Conservation (phyloP, 2,113 vertebrate genomes). For the Perccottus glenii region DNA sequence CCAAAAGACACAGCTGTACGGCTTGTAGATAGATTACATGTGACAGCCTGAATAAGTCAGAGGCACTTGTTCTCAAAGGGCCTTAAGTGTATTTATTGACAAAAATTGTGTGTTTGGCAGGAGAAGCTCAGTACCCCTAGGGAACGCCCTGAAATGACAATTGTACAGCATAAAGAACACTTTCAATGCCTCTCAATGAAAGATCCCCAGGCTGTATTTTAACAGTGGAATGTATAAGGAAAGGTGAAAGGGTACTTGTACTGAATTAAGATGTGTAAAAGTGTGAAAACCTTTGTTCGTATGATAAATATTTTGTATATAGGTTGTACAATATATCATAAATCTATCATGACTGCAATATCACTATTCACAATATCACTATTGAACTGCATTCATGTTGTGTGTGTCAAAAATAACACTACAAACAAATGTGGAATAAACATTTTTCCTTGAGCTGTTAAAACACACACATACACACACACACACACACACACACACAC, state of each 20-base stretch:
- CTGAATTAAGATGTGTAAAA: too few species aligned
- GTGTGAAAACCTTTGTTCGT: too few species aligned
- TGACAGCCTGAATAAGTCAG: constrained; percentile 36
- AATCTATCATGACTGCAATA: too few species aligned
- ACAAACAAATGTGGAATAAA: too few species aligned
- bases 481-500: too few species aligned
- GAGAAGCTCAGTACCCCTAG: constrained; percentile 26
- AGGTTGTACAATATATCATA: too few species aligned
- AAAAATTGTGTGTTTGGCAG: constrained; percentile 22
- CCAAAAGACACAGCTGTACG: constrained; percentile 5
- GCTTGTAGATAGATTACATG: constrained; percentile 16
- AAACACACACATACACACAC: too few species aligned
- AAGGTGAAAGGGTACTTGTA: background rate
- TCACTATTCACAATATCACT: too few species aligned
- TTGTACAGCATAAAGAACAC: background rate
- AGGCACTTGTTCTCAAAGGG: constrained; percentile 25
- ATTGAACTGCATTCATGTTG: too few species aligned
- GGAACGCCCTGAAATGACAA: constrained; percentile 27
- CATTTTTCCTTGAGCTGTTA: too few species aligned
- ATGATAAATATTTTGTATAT: too few species aligned
- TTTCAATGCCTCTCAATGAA: background rate
- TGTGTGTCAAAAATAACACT: too few species aligned
- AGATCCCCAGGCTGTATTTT: background rate
- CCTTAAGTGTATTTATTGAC: constrained; percentile 20
- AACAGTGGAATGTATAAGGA: background rate